Base-by-base conservation (phyloP, 2,888 invertebrate genomes). In the Heliothis peltigera region DNA sequence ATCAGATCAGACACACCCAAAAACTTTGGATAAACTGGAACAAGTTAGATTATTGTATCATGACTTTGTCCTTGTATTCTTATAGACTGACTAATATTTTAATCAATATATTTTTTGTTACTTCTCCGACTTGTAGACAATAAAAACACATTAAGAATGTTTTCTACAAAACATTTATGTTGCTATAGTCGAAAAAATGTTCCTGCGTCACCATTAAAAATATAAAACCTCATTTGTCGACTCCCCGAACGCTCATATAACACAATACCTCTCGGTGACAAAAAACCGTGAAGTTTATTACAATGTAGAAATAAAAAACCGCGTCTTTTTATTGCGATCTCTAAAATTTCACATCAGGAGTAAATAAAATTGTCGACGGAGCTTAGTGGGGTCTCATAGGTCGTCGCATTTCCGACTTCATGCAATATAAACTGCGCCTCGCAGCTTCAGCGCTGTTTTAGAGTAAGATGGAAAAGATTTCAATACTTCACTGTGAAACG, bases 261-360 rank as follows among this genome's bases (percentile, higher is more conserved):
- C n/a, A 75, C 62, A 67, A 73, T 64, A 62, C 46, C 52, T 76
- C 54, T 59, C 59, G 77, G 70, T 64, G 60, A 18, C 22, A 72
- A 56, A 53, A 39, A 74, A 43, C 47, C 70, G 56, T 78, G 70
- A 80, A 64, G 39, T 63, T 74, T 80, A 32, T 77, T 68, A 80
- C 74, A 74, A 77, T 74, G 63, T 53, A 51, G 47, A 64, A 70
- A 80, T 78, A 80, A 70, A 79, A 56, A 68, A 53, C 54, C 55
- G 58, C 21, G 53, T 21, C 17, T 63, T 70, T 77, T 66, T 81
- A 79, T 77, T 70, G 57, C 68, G 7, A 63, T 61, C 67, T 71
- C 56, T 66, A 74, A 74, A 78, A 65, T 72, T 60, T 64, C 62
- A 65, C 73, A 62, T 72, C 52, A 58, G 52, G 52, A 73, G 59